These are phyloP conservation scores for Phalangium opilio DNA, from an alignment of 2,888 invertebrate species.

Conservation along the genomic window DNA sequence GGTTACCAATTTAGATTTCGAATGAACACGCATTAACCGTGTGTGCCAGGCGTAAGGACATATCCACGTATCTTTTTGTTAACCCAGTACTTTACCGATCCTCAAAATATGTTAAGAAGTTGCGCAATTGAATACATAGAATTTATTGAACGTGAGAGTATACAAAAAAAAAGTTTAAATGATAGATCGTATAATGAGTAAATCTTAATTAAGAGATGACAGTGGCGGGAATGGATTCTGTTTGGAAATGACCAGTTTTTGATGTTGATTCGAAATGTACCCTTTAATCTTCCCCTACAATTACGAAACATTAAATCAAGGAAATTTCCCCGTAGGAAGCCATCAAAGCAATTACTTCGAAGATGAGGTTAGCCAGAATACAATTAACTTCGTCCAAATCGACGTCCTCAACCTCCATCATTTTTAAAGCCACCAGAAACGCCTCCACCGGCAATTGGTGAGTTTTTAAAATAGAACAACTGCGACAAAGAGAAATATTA, in stretches of 20 bases:
- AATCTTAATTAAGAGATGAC: slow-evolving; percentile 13
- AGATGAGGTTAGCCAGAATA: slow-evolving; percentile 89
- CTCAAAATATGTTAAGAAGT: too few relatives aligned
- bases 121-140: too few relatives aligned
- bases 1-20: too few relatives aligned
- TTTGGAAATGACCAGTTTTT: slow-evolving; percentile 93
- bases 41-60: too few relatives aligned
- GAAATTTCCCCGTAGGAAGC: too few relatives aligned
- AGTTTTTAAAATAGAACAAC: slow-evolving; percentile 35
- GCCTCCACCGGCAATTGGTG: slow-evolving; percentile 78
- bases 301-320: too few relatives aligned
- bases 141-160: too few relatives aligned
- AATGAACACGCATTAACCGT: too few relatives aligned
- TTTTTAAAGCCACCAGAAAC: slow-evolving; percentile 63
- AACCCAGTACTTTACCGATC: too few relatives aligned
- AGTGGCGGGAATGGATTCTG: slow-evolving; percentile 81
- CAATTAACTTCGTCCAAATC: slow-evolving; percentile 37
- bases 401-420: slow-evolving; percentile 32
- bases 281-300: slow-evolving; percentile 79
- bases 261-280: slow-evolving; percentile 91
- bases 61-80: too few relatives aligned
- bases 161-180: too few relatives aligned
- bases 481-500: slow-evolving; percentile 16
- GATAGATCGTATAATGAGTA: too few relatives aligned
- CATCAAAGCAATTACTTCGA: slow-evolving; percentile 40